Evolutionary conservation across 2,888 invertebrate genomes (phyloP).

Genomic region (Pyrrhia umbra): DNA sequence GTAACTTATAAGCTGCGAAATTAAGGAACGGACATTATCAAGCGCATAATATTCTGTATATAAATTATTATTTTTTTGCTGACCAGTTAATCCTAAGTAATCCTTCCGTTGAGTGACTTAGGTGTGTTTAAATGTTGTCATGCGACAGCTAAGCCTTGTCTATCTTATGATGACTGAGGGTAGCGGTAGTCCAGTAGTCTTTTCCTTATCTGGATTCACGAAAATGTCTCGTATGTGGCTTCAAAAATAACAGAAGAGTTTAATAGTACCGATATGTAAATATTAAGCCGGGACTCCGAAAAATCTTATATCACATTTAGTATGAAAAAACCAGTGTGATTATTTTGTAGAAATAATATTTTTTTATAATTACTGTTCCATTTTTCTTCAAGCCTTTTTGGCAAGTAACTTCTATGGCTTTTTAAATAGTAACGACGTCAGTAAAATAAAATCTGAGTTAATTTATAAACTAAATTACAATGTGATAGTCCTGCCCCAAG

Average conservation of each 20-base stretch:
- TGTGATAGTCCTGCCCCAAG: neutral
- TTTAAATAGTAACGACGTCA: neutral
- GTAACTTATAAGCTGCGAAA: too few species aligned
- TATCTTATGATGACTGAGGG: neutral
- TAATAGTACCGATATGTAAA: too few species aligned
- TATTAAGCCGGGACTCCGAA: too few species aligned
- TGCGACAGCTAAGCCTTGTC: neutral
- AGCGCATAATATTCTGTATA: too few species aligned
- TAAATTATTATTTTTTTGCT: too few species aligned
- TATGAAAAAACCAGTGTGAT: too few species aligned
- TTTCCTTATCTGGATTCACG: conserved; percentile 4
- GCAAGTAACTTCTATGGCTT: too few species aligned
- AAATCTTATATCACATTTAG: too few species aligned
- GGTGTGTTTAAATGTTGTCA: neutral
- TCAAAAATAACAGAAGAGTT: neutral
- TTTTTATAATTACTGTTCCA: too few species aligned
- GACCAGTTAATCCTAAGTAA: neutral
- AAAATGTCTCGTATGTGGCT: neutral
- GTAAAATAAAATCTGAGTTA: neutral
- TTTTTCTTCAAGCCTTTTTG: too few species aligned
- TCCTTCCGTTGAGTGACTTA: neutral
- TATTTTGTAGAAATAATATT: too few species aligned
- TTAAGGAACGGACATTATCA: too few species aligned
- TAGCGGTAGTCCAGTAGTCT: neutral
- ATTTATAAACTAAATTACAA: neutral